Evolutionary conservation across 2,888 invertebrate species (phyloP).

Genomic region (Itoplectis maculator): DNA sequence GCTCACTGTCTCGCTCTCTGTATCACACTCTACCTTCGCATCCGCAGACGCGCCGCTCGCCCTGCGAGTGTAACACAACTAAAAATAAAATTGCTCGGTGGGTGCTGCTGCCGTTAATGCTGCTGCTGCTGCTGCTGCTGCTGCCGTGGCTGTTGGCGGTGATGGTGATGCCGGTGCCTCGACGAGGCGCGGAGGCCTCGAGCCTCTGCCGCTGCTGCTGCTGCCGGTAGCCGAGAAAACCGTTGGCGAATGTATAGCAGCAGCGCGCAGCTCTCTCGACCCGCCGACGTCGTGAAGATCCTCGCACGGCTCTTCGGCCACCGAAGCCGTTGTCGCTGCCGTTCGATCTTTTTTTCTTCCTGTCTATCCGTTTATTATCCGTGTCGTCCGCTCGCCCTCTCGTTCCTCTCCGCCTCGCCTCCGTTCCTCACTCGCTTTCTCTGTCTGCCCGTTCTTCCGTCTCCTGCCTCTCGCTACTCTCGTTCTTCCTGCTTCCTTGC

Average conservation of each 20-base stretch:
- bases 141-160: background rate
- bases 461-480: conserved; percentile 56
- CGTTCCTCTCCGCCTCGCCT: conserved; percentile 71
- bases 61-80: conserved; percentile 56
- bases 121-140: conserved; percentile 13
- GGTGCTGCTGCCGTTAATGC: conserved; percentile 22
- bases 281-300: background rate
- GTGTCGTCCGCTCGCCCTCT: conserved; percentile 21
- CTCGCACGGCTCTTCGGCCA: background rate
- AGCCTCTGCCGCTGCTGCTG: conserved; percentile 8
- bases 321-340: background rate
- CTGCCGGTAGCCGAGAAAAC: conserved; percentile 40
- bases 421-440: conserved; percentile 64
- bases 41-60: conserved; percentile 44
- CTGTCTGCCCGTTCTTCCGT: conserved; percentile 31
- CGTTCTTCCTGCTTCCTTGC: conserved; percentile 58
- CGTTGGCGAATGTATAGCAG: conserved; percentile 15
- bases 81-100: conserved; percentile 66
- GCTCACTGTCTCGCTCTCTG: conserved; percentile 31
- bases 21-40: conserved; percentile 36
- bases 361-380: conserved; percentile 15
- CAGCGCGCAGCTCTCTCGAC: background rate
- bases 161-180: conserved; percentile 15
- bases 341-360: conserved; percentile 10
- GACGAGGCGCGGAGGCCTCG: conserved; percentile 28